Evolutionary conservation across 2,888 invertebrate species (phyloP).

Genomic region (Drosophila multiciliata): DNA sequence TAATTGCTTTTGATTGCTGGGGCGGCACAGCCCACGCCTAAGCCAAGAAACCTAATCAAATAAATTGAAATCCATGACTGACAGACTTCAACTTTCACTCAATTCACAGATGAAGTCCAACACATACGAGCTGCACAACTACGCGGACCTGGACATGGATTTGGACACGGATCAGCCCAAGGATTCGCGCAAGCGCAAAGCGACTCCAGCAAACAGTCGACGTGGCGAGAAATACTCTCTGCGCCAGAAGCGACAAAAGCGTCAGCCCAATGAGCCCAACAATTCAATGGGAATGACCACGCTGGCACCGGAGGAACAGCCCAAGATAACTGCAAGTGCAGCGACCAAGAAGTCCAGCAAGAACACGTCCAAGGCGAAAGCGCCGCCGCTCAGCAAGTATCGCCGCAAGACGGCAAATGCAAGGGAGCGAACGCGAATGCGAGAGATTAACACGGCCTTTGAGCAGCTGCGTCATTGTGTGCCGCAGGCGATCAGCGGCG

Average conservation of each 20-base stretch:
- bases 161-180: conserved; percentile 29
- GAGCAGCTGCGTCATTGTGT: conserved; percentile 92
- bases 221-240: conserved; percentile 88
- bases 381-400: conserved; percentile 94
- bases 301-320: conserved; percentile 5
- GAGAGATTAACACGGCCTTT: conserved; percentile 95
- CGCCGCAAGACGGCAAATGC: conserved; percentile 96
- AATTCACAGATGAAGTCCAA: conserved; percentile 72
- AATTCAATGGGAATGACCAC: background rate
- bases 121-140: conserved; percentile 76
- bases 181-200: conserved; percentile 62
- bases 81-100: conserved; percentile 42
- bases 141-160: conserved; percentile 67
- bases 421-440: conserved; percentile 93
- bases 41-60: conserved; percentile 16
- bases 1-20: conserved; percentile 70
- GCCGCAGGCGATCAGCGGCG: conserved; percentile 86
- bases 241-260: conserved; percentile 87
- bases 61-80: conserved; percentile 25
- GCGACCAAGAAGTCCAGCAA: conserved; percentile 24
- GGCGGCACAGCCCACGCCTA: conserved; percentile 57
- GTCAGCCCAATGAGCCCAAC: conserved; percentile 69
- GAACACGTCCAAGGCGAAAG: conserved; percentile 87
- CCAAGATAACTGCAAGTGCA: conserved; percentile 5
- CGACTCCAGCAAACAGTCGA: conserved; percentile 28